Percentiles rank a stretch among this genome's conserved stretches.
phyloP scores from a whole-genome alignment of 2,888 invertebrate genomes.

The Agrochola macilenta region DNA sequence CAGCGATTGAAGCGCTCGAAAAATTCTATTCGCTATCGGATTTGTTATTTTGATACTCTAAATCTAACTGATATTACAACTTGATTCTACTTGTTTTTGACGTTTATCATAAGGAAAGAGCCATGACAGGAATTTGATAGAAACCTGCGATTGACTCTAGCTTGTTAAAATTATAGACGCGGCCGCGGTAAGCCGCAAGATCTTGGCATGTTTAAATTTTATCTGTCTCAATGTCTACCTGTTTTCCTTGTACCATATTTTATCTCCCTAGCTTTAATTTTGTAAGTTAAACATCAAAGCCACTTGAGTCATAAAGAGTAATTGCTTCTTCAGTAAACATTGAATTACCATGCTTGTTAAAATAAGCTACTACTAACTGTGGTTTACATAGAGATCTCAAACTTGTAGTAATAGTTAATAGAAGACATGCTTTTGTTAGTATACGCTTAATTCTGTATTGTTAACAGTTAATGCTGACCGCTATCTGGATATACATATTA shows the following conservation, averaged over 20 bases:
- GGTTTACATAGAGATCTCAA: conserved; percentile 43
- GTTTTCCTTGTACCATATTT: conserved; percentile 40
- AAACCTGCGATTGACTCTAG: conserved; percentile 4
- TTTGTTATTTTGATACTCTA: conserved; percentile 19
- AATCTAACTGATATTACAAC: conserved; percentile 11
- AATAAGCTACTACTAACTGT: conserved; percentile 42
- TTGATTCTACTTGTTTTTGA: conserved; percentile 15
- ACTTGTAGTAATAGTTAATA: conserved; percentile 35
- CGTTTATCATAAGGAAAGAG: conserved; percentile 21
- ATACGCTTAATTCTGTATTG: conserved; percentile 20
- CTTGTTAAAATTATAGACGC: not conserved
- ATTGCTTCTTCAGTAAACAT: conserved; percentile 52
- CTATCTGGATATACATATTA: conserved; percentile 57
- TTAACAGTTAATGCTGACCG: conserved; percentile 43
- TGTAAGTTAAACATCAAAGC: conserved; percentile 27
- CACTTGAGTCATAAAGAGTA: conserved; percentile 51
- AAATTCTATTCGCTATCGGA: conserved; percentile 23
- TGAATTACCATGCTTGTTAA: conserved; percentile 43
- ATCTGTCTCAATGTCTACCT: conserved; percentile 21
- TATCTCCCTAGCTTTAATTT: conserved; percentile 34
- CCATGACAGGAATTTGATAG: not conserved
- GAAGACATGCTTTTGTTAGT: conserved; percentile 25
- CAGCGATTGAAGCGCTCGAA: conserved; percentile 31
- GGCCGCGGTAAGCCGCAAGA: not conserved
- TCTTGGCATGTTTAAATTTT: not conserved